Evolutionary conservation across 2,797 vertebrate genomes (phyloP), one percentile per base, ranked within the genome.

Genomic region (Adelosebastes latens): DNA sequence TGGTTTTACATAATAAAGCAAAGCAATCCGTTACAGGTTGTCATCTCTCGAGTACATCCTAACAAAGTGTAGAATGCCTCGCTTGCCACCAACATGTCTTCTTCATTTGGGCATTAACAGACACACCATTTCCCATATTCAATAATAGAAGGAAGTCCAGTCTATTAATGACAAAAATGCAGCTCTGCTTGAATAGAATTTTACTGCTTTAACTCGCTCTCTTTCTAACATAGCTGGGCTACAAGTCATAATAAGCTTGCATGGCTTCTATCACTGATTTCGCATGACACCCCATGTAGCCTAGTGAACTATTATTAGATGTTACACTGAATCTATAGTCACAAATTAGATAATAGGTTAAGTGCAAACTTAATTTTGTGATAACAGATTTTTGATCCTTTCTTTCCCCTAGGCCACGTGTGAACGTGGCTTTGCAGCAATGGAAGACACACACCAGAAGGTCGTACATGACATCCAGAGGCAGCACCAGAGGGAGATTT

Each of bases 371-470:
- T 0, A 2, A 53, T 68, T 2, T 55, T 0, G 8, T 36, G 16
- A 63, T 36, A 22, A 80, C 20, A 9, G 4, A 80, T 14, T 32
- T 31, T 59, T 61, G 60, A 72, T 34, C 18, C 8, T 83, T 60
- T 71, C 24, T 27, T 46, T 39, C 52, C 31, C 13, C 13, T 87
- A 99, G 99, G 98, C 98, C 81, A 99, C 99, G 0, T 99, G 98
- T 72, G 99, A 99, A 91, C 96, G 98, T 58, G 99, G 98, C 52
- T 99, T 99, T 92, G 95, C 97, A 13, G 97, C 97, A 49, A 99
- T 99, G 98, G 99, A 99, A 87, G 98, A 99, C 89, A 99, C 98
- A 0, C 98, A 99, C 90, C 98, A 99, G 81, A 99, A 99, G 90
- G 97, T 99, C 82, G 96, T 99, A 0, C 98, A 98, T 56, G 98